Percentiles rank a stretch among this genome's conserved stretches.
phyloP scores from a whole-genome alignment of 2,113 vertebrate species.

The Oostethus manadensis region DNA sequence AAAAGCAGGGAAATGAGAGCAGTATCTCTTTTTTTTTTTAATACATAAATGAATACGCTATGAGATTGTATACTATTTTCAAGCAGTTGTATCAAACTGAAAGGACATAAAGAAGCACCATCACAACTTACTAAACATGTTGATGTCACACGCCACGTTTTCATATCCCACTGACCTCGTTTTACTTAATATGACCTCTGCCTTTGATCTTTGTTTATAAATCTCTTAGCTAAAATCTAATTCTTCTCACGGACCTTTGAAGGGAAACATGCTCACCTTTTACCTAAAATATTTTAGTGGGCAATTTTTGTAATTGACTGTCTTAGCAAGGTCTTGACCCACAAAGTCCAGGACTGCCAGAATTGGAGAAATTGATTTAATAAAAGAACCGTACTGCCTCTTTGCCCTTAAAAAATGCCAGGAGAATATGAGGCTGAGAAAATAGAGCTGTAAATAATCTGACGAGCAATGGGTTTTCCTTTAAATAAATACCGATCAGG shows the following conservation, averaged over 20 bases:
- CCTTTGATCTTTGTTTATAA: conserved; percentile 48
- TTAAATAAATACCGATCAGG: conserved; percentile 99
- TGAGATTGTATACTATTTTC: conserved; percentile 67
- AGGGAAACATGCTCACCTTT: conserved; percentile 68
- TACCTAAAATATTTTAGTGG: conserved; percentile 76
- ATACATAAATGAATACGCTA: conserved; percentile 79
- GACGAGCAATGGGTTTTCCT: conserved; percentile 99
- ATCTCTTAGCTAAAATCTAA: conserved; percentile 71
- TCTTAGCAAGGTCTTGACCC: conserved; percentile 68
- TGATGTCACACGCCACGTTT: conserved; percentile 54
- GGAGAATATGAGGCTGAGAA: conserved; percentile 75
- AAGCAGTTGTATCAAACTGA: conserved; percentile 49
- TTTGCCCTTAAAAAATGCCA: conserved; percentile 71
- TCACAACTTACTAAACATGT: conserved; percentile 40
- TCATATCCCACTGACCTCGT: conserved; percentile 68
- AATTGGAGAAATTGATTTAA: conserved; percentile 72
- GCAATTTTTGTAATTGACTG: conserved; percentile 77
- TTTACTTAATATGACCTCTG: conserved; percentile 63
- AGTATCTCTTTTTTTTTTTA: conserved; percentile 71
- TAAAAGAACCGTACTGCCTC: conserved; percentile 64
- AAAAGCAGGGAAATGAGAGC: conserved; percentile 72
- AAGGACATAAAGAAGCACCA: conserved; percentile 54
- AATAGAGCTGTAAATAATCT: conserved; percentile 97
- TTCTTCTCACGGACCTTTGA: conserved; percentile 66
- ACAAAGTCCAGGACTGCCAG: conserved; percentile 72